Conservation (phyloP, 2,888 invertebrate genomes). For the Drosophila eohydei region DNA sequence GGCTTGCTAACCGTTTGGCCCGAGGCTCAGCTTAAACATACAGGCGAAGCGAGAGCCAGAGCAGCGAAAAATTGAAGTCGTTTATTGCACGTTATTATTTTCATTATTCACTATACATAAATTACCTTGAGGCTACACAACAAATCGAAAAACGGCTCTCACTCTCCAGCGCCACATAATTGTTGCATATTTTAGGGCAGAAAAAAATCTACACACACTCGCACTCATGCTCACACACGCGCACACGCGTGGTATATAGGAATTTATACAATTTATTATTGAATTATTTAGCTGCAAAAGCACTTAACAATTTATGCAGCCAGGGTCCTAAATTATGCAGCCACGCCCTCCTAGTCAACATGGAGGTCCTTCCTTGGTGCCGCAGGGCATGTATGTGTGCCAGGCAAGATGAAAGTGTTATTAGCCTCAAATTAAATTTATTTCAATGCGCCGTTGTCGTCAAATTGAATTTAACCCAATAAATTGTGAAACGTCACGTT, state of each 20-base stretch:
- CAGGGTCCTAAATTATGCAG: slow-evolving; percentile 67
- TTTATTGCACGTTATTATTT: slow-evolving; percentile 66
- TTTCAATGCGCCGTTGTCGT: slow-evolving; percentile 62
- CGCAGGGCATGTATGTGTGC: slow-evolving; percentile 4
- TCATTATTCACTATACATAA: slow-evolving; percentile 75
- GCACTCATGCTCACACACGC: background rate
- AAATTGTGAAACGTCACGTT: slow-evolving; percentile 48
- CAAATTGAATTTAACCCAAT: slow-evolving; percentile 77
- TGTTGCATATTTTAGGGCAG: slow-evolving; percentile 74
- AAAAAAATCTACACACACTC: slow-evolving; percentile 29
- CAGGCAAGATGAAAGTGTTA: slow-evolving; percentile 75
- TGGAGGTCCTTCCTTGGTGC: slow-evolving; percentile 2
- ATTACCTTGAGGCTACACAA: slow-evolving; percentile 65
- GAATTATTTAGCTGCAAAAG: slow-evolving; percentile 72
- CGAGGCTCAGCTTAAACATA: slow-evolving; percentile 13
- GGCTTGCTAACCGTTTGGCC: slow-evolving; percentile 7
- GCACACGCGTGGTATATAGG: slow-evolving; percentile 18
- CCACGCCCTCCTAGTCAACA: slow-evolving; percentile 35
- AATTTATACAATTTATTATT: slow-evolving; percentile 69
- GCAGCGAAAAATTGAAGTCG: slow-evolving; percentile 41
- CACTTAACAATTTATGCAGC: slow-evolving; percentile 80
- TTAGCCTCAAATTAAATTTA: slow-evolving; percentile 80
- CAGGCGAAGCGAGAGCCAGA: slow-evolving; percentile 13
- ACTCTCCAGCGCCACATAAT: slow-evolving; percentile 54
- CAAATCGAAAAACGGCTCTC: slow-evolving; percentile 52